These are phyloP conservation scores for Dinomys branickii DNA, from an alignment of 2,113 vertebrate genomes.

Conservation along the genomic window DNA sequence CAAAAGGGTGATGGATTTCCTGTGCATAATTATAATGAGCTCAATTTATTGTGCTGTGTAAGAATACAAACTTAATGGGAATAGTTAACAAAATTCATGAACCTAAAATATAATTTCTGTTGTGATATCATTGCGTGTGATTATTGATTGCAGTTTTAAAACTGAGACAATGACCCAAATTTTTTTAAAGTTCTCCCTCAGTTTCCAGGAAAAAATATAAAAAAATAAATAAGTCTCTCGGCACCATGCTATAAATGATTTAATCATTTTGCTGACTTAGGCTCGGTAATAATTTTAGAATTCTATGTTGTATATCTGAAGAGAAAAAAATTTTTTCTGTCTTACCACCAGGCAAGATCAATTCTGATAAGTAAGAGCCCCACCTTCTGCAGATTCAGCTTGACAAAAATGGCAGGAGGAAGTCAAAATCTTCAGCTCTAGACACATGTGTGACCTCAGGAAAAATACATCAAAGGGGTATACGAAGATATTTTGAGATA, in stretches of 20 bases:
- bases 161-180: background rate
- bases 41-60: constrained; percentile 45
- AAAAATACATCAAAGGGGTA: background rate
- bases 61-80: constrained; percentile 41
- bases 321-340: background rate
- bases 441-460: background rate
- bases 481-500: background rate
- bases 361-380: background rate
- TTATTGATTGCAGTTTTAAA: constrained; percentile 17
- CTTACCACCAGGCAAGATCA: background rate
- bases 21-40: background rate
- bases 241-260: background rate
- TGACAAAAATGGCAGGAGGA: background rate
- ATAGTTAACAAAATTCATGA: constrained; percentile 56
- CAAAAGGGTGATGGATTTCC: background rate
- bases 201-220: background rate
- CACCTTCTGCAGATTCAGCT: background rate
- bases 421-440: background rate
- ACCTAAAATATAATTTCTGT: constrained; percentile 51
- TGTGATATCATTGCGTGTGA: background rate
- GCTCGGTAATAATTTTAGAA: background rate
- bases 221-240: background rate
- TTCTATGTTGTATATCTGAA: background rate
- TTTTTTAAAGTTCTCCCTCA: background rate
- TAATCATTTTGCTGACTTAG: background rate